A percentile compares a stretch with the other conserved stretches of the same genome.
Evolutionary conservation across 2,888 invertebrate genomes (phyloP).

Genomic region (Neoaliturus tenellus): DNA sequence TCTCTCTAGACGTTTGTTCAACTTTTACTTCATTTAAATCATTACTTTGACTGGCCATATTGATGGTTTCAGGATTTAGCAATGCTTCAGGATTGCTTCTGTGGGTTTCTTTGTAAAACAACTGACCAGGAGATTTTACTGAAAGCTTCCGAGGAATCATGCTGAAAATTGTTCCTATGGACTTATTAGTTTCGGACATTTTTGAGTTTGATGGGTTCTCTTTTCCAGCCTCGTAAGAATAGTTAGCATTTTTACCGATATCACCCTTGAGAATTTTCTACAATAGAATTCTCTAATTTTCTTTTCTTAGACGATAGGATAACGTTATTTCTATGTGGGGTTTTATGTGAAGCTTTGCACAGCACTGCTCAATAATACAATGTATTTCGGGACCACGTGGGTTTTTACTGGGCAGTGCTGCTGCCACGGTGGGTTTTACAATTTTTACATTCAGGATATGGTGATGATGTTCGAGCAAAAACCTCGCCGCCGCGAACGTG

Average conservation of each 20-base stretch:
- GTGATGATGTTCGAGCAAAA: background rate
- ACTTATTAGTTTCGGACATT: background rate
- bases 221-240: background rate
- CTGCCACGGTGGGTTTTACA: background rate
- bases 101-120: background rate
- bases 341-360: too few species aligned
- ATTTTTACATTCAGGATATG: background rate
- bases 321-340: background rate
- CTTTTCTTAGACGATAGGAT: background rate
- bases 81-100: background rate
- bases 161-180: background rate
- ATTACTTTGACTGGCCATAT: too few species aligned
- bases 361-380: too few species aligned
- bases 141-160: background rate
- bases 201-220: background rate
- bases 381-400: too few species aligned
- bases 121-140: background rate
- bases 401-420: background rate
- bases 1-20: background rate
- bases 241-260: too few species aligned
- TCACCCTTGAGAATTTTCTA: too few species aligned
- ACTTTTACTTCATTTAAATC: background rate
- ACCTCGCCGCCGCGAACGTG: background rate
- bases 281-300: too few species aligned
- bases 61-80: too few species aligned